Base-by-base conservation (phyloP, 2,888 invertebrate genomes). In the Matsumyia berberina region DNA sequence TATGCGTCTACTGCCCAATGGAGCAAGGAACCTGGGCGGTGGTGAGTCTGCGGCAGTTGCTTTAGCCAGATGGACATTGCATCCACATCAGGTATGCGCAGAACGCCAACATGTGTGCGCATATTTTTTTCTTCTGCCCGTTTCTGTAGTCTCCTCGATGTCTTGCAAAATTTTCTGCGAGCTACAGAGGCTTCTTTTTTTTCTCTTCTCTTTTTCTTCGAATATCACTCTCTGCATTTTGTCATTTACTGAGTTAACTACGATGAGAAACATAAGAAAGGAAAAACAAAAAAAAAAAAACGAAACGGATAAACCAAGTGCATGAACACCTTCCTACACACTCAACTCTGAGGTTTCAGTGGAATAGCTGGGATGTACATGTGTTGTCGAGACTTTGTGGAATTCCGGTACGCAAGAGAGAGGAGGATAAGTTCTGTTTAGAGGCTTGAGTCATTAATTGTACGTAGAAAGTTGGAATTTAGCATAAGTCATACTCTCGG, bases 1-100 rank as follows among this genome's bases (percentile, higher is more conserved):
- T 44, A 12, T 44, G 66, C 33, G 37, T 67, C 46, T 37, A 46
- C 37, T 12, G n/a, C 7, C 8, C 8, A 39, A 39, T 64, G 57
- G 24, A 66, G 33, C 58, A 53, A 53, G 33, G 67, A 60, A 49
- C 76, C 35, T 76, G 57, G 24, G 53, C 31, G 37, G 33, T 51
- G 15, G 69, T 57, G 44, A 6, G 8, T 31, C n/a, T 53, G 70
- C 12, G 57, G 69, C 66, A 44, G 78, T 76, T 81, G 78, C 66
- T 51, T 69, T n/a, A 74, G 51, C 79, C 83, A 83, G 83, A 83
- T 83, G 83, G 83, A 79, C 83, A 83, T 64, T 79, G 69, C 49
- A 79, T 79, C 72, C 55, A 67, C 78, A 73, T 69, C 82, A 83
- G 67, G 82, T 78, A 83, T 72, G 67, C 42, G 70, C 77, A 82